Base-by-base conservation (phyloP, 2,113 vertebrate genomes). In the Phrynosoma platyrhinos region DNA sequence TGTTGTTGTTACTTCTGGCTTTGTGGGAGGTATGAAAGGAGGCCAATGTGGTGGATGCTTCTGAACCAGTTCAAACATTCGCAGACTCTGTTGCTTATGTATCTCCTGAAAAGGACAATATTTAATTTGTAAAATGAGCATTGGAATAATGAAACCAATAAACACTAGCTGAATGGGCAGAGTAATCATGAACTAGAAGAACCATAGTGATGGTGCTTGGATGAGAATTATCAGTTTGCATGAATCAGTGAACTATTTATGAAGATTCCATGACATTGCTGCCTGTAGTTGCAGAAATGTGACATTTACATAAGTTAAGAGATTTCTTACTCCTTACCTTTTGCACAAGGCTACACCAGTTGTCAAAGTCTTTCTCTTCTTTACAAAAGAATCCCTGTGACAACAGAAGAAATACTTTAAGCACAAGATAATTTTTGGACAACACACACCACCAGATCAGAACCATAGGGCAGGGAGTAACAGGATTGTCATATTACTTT, bases 31-130 rank as follows among this genome's bases (percentile, higher is more conserved):
- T 88, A 98, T 91, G 83, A 98, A 98, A 27, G 98, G 98, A 76
- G 98, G 98, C 98, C 98, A 98, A 88, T 98, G 98, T 0, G 97
- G 92, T 0, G 98, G 98, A 82, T 98, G 98, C 89, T 98, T 98
- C 95, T 98, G 97, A 75, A 98, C 97, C 94, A 98, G 94, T 96
- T 98, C 98, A 92, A 98, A 98, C 98, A 98, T 98, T 89, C 97
- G 96, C 32, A 98, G 94, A 77, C 97, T 98, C 88, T 97, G 97
- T 0, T 96, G 96, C 94, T 97, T 98, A 55, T 98, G 90, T 83
- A 98, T 98, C 94, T 98, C 97, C 98, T 98, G 91, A 84, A 84
- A 92, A 85, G 92, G 82, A 92, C 64, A 42, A 52, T 4, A 55
- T 76, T 58, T 6, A 0, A 7, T 81, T 87, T 89, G 47, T 52